Evolutionary conservation across 2,113 vertebrate species (phyloP), one percentile per base, ranked within the genome.

Genomic region (Opisthocomus hoazin): DNA sequence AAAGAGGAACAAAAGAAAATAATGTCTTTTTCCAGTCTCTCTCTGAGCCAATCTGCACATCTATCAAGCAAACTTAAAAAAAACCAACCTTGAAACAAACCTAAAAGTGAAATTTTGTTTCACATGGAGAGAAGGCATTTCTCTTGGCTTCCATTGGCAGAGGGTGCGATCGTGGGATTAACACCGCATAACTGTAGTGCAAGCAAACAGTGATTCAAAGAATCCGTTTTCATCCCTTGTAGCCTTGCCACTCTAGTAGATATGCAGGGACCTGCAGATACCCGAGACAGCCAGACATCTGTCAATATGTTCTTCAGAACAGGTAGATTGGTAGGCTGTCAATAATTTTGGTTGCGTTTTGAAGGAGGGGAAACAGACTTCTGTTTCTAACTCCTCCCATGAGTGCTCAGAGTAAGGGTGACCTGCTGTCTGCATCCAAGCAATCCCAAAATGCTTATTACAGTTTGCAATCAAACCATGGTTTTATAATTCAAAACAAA

Each of bases 161-260:
- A 54, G 39, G 27, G 21, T 36, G 11, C 0, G 0, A 15, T 53
- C n/a, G 2, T 1, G 2, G 12, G 26, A 36, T 83, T 86, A 68
- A 46, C n/a, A 16, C 11, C 2, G 1, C 7, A 0, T 32, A 48
- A 30, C 27, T 71, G 60, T 6, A 45, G 4, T 66, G 43, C 36
- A 58, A 56, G 29, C 34, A 68, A 78, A 32, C 51, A 56, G 39
- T 26, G 27, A 61, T 60, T 65, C 14, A 45, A 74, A 65, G 20
- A 69, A 73, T 58, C 34, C 71, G 22, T 73, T 89, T 94, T 20
- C 34, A 43, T 66, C 50, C 30, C 30, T 54, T 21, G 45, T 66
- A 36, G 46, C 16, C 60, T 10, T 85, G 36, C 80, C 26, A 43
- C 8, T 16, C 39, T 83, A 0, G 71, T 68, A 83, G 20, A 29